Base-by-base conservation (phyloP, 2,888 invertebrate species). In the Microplitis manilae region DNA sequence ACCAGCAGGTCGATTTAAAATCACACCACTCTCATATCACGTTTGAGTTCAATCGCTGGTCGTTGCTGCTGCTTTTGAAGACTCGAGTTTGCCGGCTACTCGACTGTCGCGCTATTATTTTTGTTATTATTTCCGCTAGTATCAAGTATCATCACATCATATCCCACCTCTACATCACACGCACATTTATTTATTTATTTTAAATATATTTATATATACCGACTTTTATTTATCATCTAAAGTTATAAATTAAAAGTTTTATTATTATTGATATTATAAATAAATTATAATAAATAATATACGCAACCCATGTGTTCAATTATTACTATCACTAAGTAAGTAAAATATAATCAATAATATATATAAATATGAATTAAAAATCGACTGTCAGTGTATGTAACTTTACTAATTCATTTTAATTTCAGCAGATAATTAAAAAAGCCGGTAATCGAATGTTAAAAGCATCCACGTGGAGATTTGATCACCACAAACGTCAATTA, bases 21-120 rank as follows among this genome's bases (percentile, higher is more conserved):
- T 70, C 30, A 60, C n/a, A n/a, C 20, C 30, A 59, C 30, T 70
- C n/a, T 72, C 41, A 68, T 77, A 41, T 38, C 20, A 50, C 64
- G 20, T 13, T n/a, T 9, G 7, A 4, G 38, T 50, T 6, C n/a
- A 5, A 74, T 64, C 68, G 65, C 61, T 60, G 70, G 30, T 20
- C 30, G 38, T 6, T 8, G 50, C 50, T 50, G 50, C 13, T 50
- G 2, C 9, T 50, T 50, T 50, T 50, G 2, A 50, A 50, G 50
- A 50, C 9, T 50, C 13, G 50, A 50, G 50, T 50, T 50, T 50
- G 50, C 50, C 50, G 50, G 50, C 2, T 50, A 8, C 50, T 50
- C 5, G 9, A 50, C 50, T 50, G 13, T 50, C 50, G 67, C 39
- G 39, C 6, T 9, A 38, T 30, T 38, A 67, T 39, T 67, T n/a